These are phyloP conservation scores for Gymnothorax reevesii DNA, from an alignment of 2,797 vertebrate genomes.

Conservation along the genomic window DNA sequence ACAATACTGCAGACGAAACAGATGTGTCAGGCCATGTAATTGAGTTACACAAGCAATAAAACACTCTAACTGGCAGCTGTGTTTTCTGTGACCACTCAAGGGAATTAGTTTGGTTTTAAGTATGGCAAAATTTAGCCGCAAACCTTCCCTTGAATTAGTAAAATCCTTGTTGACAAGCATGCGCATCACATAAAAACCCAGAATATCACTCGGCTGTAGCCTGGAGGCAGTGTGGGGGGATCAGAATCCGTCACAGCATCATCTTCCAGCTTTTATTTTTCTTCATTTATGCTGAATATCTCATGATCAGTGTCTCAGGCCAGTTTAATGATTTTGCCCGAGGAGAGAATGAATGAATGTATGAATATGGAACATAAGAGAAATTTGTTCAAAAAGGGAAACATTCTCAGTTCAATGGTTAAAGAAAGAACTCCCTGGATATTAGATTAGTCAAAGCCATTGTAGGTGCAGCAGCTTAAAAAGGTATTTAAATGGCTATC, in stretches of 20 bases:
- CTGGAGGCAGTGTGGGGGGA: neutral
- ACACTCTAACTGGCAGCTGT: neutral
- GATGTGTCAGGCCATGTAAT: neutral
- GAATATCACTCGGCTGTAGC: neutral
- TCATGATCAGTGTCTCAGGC: neutral
- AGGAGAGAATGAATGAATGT: neutral
- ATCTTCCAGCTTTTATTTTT: neutral
- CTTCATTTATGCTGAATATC: neutral
- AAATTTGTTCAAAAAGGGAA: neutral
- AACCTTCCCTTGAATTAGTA: neutral
- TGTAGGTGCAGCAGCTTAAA: too few relatives aligned
- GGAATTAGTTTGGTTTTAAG: neutral
- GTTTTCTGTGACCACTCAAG: neutral
- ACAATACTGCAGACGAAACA: neutral
- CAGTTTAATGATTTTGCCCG: neutral
- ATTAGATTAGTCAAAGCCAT: neutral
- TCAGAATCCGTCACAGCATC: neutral
- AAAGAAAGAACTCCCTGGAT: neutral
- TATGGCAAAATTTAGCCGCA: neutral
- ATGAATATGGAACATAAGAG: neutral
- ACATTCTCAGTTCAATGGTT: neutral
- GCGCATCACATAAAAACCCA: neutral
- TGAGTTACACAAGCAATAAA: neutral
- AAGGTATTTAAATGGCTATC: too few relatives aligned
- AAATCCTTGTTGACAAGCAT: neutral